Base-by-base conservation (phyloP, 2,888 invertebrate genomes). In the Bimastos eiseni region DNA sequence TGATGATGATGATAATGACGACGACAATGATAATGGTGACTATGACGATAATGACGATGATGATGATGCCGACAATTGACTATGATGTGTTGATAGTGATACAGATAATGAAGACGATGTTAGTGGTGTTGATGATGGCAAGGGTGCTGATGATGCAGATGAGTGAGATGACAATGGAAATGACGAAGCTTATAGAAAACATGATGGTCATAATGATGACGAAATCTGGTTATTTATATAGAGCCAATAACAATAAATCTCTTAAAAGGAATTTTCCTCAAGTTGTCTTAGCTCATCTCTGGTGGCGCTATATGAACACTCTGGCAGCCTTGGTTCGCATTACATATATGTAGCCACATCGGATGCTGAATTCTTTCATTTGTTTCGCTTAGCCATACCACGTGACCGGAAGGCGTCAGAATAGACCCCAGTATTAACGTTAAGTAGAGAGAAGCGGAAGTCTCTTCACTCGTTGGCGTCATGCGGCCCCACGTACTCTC, bases 331-430 rank as follows among this genome's bases (percentile, higher is more conserved):
- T 70, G 70, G 30, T 8, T 70, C 70, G 8, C n/a, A 70, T 70
- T 70, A 70, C 70, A n/a, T 70, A 70, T 70, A 70, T n/a, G 70
- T n/a, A 70, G 70, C 70, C 70, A n/a, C 70, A 70, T 70, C 70
- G 6, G 70, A 70, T n/a, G 8, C 70, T 2, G 11, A 6, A 2
- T 70, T 70, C 70, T 30, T 70, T 70, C 70, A 70, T 70, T n/a
- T 70, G 70, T 70, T 70, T 70, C 70, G 30, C 70, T 70, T 70
- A 70, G 70, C 70, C 70, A n/a, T 70, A 11, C 70, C 70, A 70
- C 70, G 70, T 70, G 70, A 70, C 70, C 70, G 70, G 70, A 70
- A n/a, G 70, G 70, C 70, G 70, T 70, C 70, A 70, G 70, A 70
- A 70, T 70, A 70, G 70, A 70, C 70, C 70, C 70, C 70, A 70